A percentile compares a stretch with the other conserved stretches of the same genome.
Evolutionary conservation across 2,113 vertebrate species (phyloP).

Genomic region (Ageneiosus marmoratus): DNA sequence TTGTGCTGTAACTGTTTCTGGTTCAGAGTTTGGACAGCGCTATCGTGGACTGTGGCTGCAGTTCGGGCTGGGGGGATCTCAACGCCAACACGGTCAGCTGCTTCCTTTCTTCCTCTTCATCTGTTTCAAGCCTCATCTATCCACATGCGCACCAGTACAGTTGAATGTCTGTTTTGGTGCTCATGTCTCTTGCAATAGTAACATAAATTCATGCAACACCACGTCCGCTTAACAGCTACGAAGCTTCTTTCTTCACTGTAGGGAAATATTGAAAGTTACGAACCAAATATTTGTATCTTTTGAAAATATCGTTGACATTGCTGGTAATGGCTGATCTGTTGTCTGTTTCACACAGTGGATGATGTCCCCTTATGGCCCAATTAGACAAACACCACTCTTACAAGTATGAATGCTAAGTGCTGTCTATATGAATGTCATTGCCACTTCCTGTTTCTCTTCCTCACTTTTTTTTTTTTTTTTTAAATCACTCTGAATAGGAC

Average conservation of each 20-base stretch:
- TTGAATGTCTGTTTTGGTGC: not conserved
- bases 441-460: not conserved
- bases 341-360: slow-evolving; percentile 55
- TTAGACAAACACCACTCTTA: slow-evolving; percentile 63
- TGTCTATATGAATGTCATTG: not conserved
- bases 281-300: not conserved
- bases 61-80: slow-evolving; percentile 62
- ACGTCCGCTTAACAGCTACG: not conserved
- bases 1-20: not conserved
- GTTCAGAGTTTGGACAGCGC: slow-evolving; percentile 81
- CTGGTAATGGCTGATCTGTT: not conserved
- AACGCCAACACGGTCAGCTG: slow-evolving; percentile 64
- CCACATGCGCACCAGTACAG: not conserved
- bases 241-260: not conserved
- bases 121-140: not conserved
- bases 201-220: not conserved
- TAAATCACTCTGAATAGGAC: slow-evolving; percentile 66
- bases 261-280: not conserved
- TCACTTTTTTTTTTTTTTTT: not conserved
- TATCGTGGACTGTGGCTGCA: slow-evolving; percentile 76
- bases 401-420: slow-evolving; percentile 61
- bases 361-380: slow-evolving; percentile 58
- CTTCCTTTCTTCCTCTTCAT: not conserved
- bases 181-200: not conserved
- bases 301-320: not conserved